These are phyloP conservation scores for Ricordea florida DNA, from an alignment of 92 coral and sea anemone species.

Conservation along the genomic window DNA sequence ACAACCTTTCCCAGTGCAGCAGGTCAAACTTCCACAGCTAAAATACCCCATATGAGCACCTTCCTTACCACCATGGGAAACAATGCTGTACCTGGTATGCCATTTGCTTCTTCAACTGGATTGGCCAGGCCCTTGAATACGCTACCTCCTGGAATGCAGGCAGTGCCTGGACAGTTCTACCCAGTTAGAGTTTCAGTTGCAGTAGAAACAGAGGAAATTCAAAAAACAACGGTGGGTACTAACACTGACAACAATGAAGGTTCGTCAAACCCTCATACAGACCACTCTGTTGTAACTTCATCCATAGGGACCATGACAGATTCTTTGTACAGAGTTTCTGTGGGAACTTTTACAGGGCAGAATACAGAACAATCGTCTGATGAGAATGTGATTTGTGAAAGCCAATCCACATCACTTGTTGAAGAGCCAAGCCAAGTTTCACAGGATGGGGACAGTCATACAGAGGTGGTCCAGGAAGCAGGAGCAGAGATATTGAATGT, in stretches of 20 bases:
- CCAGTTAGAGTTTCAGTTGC: conserved; percentile 66
- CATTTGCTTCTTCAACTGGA: conserved; percentile 27
- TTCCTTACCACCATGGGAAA: conserved; percentile 72
- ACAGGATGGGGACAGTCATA: too few relatives aligned
- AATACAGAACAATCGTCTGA: background rate
- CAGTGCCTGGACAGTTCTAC: conserved; percentile 34
- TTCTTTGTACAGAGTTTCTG: conserved; percentile 73
- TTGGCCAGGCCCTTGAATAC: conserved; percentile 15
- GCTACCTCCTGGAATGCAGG: conserved; percentile 19
- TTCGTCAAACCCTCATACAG: conserved; percentile 1
- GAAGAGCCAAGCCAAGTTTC: too few relatives aligned
- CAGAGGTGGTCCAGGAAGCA: background rate
- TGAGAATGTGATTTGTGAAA: background rate
- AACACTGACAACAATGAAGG: conserved; percentile 65
- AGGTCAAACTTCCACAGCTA: conserved; percentile 15
- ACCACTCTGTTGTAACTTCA: conserved; percentile 29
- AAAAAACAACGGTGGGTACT: conserved; percentile 72
- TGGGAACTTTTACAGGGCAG: conserved; percentile 60
- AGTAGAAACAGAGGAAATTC: conserved; percentile 77
- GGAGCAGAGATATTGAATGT: background rate
- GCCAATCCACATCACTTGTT: background rate
- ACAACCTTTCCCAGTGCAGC: background rate
- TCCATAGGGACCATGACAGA: conserved; percentile 92
- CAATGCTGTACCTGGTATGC: conserved; percentile 15
- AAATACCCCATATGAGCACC: conserved; percentile 78